These are phyloP conservation scores for Rhineura floridana DNA, from an alignment of 2,113 vertebrate genomes.

Conservation along the genomic window DNA sequence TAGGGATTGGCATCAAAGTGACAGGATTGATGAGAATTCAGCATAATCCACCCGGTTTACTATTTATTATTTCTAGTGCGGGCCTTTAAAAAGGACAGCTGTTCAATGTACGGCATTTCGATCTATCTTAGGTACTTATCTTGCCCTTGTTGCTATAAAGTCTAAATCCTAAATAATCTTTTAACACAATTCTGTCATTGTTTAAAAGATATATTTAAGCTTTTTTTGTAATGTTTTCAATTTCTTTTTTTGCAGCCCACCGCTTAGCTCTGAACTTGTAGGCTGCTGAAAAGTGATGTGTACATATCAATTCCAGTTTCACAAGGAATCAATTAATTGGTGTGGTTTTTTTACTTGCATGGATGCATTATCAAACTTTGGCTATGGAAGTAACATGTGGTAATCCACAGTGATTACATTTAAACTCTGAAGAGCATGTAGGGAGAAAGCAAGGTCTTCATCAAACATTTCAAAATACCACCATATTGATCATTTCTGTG, in stretches of 20 bases:
- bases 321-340: neutral
- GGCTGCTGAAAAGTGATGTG: neutral
- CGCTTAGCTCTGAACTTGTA: neutral
- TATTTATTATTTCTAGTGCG: conserved; percentile 1
- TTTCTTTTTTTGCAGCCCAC: neutral
- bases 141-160: neutral
- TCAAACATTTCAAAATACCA: neutral
- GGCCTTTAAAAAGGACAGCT: conserved; percentile 50
- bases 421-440: neutral
- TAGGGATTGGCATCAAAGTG: neutral
- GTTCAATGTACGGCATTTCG: conserved; percentile 5
- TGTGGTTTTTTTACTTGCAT: neutral
- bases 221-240: neutral
- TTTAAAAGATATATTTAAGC: conserved; percentile 8
- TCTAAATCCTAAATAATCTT: conserved; percentile 12
- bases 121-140: conserved; percentile 1
- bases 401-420: neutral
- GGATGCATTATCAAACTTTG: neutral
- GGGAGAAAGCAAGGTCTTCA: neutral
- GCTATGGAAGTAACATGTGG: neutral
- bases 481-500: neutral
- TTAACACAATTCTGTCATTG: conserved; percentile 2
- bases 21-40: neutral
- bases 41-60: conserved; percentile 29
- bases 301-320: neutral